Percentiles rank a stretch among this genome's conserved stretches.
phyloP scores from a whole-genome alignment of 2,113 vertebrate genomes.

The Rhinolophus sinicus region DNA sequence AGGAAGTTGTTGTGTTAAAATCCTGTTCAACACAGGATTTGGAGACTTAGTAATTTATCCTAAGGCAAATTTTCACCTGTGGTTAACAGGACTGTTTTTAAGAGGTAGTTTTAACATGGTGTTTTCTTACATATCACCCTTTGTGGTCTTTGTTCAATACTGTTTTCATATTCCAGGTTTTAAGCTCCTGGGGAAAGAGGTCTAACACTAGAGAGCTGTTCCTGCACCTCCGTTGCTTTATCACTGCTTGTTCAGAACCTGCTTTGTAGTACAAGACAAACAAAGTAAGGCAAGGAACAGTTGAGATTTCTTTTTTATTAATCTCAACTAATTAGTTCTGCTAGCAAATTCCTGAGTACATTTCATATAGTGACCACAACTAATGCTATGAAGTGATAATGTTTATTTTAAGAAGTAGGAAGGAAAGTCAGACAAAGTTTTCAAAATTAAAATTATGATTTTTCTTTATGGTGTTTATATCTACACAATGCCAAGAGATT shows the following conservation, averaged over 20 bases:
- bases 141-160: not conserved
- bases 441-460: not conserved
- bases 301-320: not conserved
- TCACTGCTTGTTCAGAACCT: constrained; percentile 1
- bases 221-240: not conserved
- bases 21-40: not conserved
- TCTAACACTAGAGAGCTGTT: not conserved
- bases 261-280: not conserved
- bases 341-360: not conserved
- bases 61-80: not conserved
- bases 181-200: not conserved
- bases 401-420: not conserved
- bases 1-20: not conserved
- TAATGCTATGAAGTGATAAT: not conserved
- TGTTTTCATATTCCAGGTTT: not conserved
- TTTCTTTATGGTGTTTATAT: not conserved
- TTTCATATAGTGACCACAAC: not conserved
- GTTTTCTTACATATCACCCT: not conserved
- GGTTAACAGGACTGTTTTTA: constrained; percentile 6
- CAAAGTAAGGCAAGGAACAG: not conserved
- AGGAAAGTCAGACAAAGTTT: not conserved
- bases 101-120: not conserved
- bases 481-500: not conserved
- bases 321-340: not conserved
- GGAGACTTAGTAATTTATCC: not conserved